phyloP scores from a whole-genome alignment of 2,797 vertebrate genomes.

The Esox masquinongy region DNA sequence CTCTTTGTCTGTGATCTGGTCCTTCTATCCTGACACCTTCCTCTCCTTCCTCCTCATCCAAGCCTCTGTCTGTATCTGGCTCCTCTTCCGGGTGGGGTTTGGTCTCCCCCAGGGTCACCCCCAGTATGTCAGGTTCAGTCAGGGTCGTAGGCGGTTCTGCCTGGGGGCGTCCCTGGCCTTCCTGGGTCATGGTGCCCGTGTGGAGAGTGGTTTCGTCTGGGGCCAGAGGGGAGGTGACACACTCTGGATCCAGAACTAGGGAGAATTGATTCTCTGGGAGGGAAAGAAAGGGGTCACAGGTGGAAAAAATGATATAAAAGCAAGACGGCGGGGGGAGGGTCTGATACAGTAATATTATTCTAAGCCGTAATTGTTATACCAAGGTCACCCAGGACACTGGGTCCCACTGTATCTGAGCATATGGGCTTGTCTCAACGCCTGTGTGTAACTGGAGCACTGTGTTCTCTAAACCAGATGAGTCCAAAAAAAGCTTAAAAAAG shows the following conservation, averaged over 20 bases:
- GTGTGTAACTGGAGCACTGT: slow-evolving; percentile 33
- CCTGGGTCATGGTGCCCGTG: slow-evolving; percentile 78
- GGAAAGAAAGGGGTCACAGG: slow-evolving; percentile 1
- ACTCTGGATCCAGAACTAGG: slow-evolving; percentile 32
- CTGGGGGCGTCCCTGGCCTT: slow-evolving; percentile 76
- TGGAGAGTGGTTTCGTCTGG: slow-evolving; percentile 36
- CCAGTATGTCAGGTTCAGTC: slow-evolving; percentile 46
- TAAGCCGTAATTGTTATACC: slow-evolving; percentile 33
- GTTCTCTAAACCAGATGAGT: slow-evolving; percentile 58
- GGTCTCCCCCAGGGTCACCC: slow-evolving; percentile 36
- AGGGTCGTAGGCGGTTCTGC: slow-evolving; percentile 51
- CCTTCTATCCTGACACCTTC: slow-evolving; percentile 21
- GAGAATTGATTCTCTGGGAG: slow-evolving; percentile 30
- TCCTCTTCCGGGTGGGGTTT: slow-evolving; percentile 24
- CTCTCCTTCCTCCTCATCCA: slow-evolving; percentile 49
- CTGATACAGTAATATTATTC: slow-evolving; percentile 33
- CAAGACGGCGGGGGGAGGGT: not conserved
- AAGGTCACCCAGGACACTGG: slow-evolving; percentile 43
- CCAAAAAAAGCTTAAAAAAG: slow-evolving; percentile 46
- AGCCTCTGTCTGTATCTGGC: slow-evolving; percentile 33
- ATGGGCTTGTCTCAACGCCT: not conserved
- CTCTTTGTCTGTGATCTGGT: slow-evolving; percentile 14
- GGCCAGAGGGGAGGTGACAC: slow-evolving; percentile 37
- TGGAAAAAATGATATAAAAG: not conserved
- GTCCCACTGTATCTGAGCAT: slow-evolving; percentile 23